Evolutionary conservation across 2,797 vertebrate genomes (phyloP), one percentile per base, ranked within the genome.

Genomic region (Florisuga fusca): DNA sequence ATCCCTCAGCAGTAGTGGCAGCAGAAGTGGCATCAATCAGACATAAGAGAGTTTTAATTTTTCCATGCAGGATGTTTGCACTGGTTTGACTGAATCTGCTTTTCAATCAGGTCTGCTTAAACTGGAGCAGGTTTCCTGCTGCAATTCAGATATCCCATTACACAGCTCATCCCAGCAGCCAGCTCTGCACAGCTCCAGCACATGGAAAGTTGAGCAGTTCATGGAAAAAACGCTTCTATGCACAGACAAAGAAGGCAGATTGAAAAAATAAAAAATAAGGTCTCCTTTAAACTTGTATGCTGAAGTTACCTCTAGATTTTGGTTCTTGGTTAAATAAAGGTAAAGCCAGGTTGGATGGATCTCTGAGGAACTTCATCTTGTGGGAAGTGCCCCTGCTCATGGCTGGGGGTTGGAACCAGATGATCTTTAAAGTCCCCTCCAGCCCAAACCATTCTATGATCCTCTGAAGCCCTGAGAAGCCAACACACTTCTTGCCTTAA

Each of bases 141-240:
- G 74, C 33, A 3, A 74, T 92, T 95, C 95, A 95, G 75, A 83
- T 64, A 93, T 94, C 94, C 95, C 95, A 81, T 94, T 95, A 91
- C 93, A 90, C 82, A 86, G 94, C 72, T 83, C 87, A 84, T 63
- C 94, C 87, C 87, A 63, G 75, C 79, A 85, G 93, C 95, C 95
- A 89, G 89, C 76, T 81, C 91, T 15, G 41, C 5, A 10, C 57
- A 29, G 92, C 92, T 87, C 25, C 0, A 73, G 75, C 68, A 69
- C 69, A 89, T 8, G 84, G 94, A 95, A 96, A 94, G 92, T 88
- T 84, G 88, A 89, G 82, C 94, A 79, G 59, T 41, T 69, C 10
- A 14, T 27, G 78, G 92, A 95, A 92, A 92, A 97, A 93, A 71
- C 20, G 36, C 48, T 89, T 87, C 90, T 59, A 27, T 10, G 57